Percentiles rank a stretch among this genome's conserved stretches.
Conservation (phyloP, 2,113 vertebrate genomes). For the Tauraco erythrolophus region DNA sequence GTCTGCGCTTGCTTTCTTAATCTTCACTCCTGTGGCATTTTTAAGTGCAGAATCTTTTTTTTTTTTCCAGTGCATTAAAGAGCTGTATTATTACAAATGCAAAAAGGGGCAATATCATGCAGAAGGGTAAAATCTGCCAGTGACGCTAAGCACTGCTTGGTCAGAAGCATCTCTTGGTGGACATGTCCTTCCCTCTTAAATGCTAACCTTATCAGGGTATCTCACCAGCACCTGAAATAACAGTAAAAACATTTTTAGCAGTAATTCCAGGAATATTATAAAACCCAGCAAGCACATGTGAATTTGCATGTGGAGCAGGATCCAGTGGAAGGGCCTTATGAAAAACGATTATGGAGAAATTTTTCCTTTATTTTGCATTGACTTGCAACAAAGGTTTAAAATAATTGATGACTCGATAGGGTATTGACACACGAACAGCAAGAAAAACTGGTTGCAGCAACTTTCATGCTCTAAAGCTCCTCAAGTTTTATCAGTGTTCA, state of each 20-base stretch:
- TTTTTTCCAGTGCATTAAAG: neutral
- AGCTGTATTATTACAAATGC: neutral
- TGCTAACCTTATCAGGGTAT: neutral
- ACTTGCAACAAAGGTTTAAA: neutral
- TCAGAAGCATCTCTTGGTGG: neutral
- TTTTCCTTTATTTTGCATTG: neutral
- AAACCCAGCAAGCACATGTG: neutral
- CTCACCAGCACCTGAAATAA: neutral
- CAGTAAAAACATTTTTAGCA: neutral
- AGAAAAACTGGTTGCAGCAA: neutral
- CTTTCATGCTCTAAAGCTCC: neutral
- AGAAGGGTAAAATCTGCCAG: neutral
- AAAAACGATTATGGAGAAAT: neutral
- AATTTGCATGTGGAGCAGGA: neutral
- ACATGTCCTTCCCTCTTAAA: neutral
- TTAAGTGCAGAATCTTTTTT: slow-evolving; percentile 5
- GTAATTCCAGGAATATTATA: neutral
- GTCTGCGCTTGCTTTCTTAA: neutral
- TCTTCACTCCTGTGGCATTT: slow-evolving; percentile 28
- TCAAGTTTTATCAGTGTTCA: slow-evolving; percentile 35
- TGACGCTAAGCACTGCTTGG: rapidly evolving
- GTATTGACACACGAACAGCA: neutral
- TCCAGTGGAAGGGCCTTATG: neutral
- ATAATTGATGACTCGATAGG: neutral
- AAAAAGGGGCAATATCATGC: neutral